Evolutionary conservation across 2,797 vertebrate genomes (phyloP), one percentile per base, ranked within the genome.

Genomic region (Erpetoichthys calabaricus): DNA sequence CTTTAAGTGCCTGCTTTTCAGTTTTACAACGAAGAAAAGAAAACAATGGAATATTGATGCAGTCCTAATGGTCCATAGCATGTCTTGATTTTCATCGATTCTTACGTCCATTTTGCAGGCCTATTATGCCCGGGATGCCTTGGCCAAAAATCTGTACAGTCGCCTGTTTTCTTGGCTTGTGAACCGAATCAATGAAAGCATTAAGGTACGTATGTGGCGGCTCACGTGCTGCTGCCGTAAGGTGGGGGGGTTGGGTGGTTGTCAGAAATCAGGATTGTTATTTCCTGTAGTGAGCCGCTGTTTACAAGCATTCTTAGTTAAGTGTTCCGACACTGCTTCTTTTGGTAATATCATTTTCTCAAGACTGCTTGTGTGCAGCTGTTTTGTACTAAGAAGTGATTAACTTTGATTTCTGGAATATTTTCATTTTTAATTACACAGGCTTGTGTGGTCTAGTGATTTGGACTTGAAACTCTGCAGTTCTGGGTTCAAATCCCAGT

Each of bases 111-210:
- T 60, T 68, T 56, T 69, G 58, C 67, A 99, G 96, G 96, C 96
- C 59, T 99, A 98, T 70, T 97, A 99, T 1, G 96, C 96, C 58
- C 86, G 96, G 9, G 96, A 99, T 64, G 96, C 96, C 53, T 84
- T 99, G 66, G 92, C 94, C 74, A 99, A 99, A 81, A 99, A 99
- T 64, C 85, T 99, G 59, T 99, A 99, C 74, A 98, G 88, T 64
- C 91, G 96, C 3, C 75, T 99, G 55, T 99, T 99, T 65, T 94
- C 89, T 55, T 99, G 95, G 95, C 75, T 99, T 46, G 94, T 99
- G 25, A 91, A 86, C 66, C 84, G 96, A 67, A 98, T 99, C 79
- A 99, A 99, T 56, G 93, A 91, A 74, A 99, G 95, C 83, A 98
- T 99, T 67, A 96, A 94, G 87, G 96, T 97, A 87, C 64, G 57